Percentiles rank a stretch among this genome's conserved stretches.
Conservation (phyloP, 2,113 vertebrate species). For the Amphilophus citrinellus region DNA sequence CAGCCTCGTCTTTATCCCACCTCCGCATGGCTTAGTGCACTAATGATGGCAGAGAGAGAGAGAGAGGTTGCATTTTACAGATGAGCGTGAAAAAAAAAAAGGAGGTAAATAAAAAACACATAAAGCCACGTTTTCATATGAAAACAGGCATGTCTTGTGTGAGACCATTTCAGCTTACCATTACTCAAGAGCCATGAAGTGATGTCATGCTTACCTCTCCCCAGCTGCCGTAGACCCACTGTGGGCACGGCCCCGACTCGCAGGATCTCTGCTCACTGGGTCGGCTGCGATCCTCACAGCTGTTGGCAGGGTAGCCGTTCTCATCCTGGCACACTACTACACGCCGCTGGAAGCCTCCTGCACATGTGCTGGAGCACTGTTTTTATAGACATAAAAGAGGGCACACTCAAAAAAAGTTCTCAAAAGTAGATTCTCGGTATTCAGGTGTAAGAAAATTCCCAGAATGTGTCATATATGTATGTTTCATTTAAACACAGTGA, state of each 20-base stretch:
- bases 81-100: not conserved
- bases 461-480: not conserved
- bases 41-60: conserved; percentile 61
- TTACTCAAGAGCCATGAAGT: not conserved
- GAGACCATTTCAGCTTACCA: not conserved
- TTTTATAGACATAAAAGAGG: conserved; percentile 30
- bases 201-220: conserved; percentile 72
- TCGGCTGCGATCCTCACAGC: conserved; percentile 90
- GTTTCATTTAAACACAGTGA: not conserved
- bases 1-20: conserved; percentile 91
- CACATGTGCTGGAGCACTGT: conserved; percentile 98
- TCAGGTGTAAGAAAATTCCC: not conserved
- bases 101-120: not conserved
- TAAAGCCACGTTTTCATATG: not conserved
- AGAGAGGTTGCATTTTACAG: conserved; percentile 12
- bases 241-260: conserved; percentile 94
- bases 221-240: conserved; percentile 92
- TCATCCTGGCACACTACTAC: conserved; percentile 98
- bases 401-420: conserved; percentile 7
- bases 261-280: conserved; percentile 93
- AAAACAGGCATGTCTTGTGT: not conserved
- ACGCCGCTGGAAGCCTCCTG: conserved; percentile 95
- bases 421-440: conserved; percentile 9
- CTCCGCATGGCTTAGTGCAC: conserved; percentile 93
- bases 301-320: conserved; percentile 90